Evolutionary conservation across 2,888 invertebrate genomes (phyloP), one percentile per base, ranked within the genome.

Genomic region (Cephonodes hylas): DNA sequence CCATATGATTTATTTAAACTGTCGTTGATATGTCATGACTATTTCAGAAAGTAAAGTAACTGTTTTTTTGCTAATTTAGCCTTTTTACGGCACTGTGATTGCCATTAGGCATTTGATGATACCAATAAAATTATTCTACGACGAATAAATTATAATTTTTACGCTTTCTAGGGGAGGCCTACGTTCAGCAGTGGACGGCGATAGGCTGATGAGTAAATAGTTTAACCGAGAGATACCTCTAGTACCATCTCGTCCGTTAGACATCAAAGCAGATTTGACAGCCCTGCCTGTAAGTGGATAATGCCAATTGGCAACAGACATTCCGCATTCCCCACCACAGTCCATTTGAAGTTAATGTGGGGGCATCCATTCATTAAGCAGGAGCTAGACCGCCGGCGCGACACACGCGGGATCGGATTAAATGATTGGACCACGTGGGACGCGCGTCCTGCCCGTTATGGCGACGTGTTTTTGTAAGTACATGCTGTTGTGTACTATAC

Each of bases 261-360:
- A n/a, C n/a, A n/a, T n/a, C n/a, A n/a, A 22, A 48, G 15, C 3
- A 27, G 10, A 22, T 27, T 13, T 10, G 58, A 27, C 42, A 59
- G 27, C 27, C 42, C 44, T 42, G 84, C 82, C 80, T 76, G 77
- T 89, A 90, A 91, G 89, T 88, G 89, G 89, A 89, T 90, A 89
- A 90, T 88, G 85, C 89, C 89, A 85, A 86, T 86, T 86, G 88
- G 78, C 73, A 72, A 74, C 74, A 82, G 80, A 78, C 84, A 89
- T 91, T 91, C 91, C 91, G 91, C 91, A 91, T 91, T 91, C 91
- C 90, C 73, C 67, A 80, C 53, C 72, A 79, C 78, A 77, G 83
- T 66, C 79, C 80, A 80, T 83, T 85, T 83, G 81, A 83, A 84
- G 85, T 86, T 86, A 86, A 88, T 86, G 83, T 80, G 76, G 72